These are phyloP conservation scores for Microcebus ravelobensis DNA, from an alignment of 2,113 vertebrate species.

Conservation along the genomic window DNA sequence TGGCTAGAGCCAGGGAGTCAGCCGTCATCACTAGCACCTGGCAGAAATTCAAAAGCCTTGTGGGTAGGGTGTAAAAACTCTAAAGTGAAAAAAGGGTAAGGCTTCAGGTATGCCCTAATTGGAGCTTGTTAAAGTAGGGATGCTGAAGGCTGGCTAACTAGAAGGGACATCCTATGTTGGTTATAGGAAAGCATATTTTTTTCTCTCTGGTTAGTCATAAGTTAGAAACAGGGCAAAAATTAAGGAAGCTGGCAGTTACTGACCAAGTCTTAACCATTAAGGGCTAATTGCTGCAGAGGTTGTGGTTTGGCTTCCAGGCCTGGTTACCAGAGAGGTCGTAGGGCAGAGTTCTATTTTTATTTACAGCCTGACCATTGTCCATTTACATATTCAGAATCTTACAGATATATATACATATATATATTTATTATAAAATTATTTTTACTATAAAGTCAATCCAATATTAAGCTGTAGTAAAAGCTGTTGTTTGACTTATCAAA, in stretches of 20 bases:
- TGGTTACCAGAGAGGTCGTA: background rate
- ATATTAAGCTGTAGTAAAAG: background rate
- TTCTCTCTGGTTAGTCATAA: background rate
- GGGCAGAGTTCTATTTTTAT: slow-evolving; percentile 41
- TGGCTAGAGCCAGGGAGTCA: background rate
- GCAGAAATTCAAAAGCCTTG: background rate
- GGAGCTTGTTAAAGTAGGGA: background rate
- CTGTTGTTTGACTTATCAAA: background rate
- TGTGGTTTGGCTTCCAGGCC: background rate
- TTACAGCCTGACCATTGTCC: background rate
- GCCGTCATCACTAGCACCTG: background rate
- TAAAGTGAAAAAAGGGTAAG: background rate
- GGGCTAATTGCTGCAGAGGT: background rate
- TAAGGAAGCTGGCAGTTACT: background rate
- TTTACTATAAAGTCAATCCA: background rate
- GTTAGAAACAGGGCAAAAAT: background rate
- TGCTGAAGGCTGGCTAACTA: background rate
- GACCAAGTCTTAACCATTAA: background rate
- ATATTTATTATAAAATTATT: background rate
- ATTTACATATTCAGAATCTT: background rate
- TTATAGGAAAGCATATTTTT: background rate
- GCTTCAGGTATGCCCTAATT: background rate
- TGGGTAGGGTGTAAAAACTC: background rate
- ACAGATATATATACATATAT: background rate
- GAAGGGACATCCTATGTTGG: background rate